Evolutionary conservation across 2,113 vertebrate species (phyloP), one percentile per base, ranked within the genome.

Genomic region (Myanophis thanlyinensis): DNA sequence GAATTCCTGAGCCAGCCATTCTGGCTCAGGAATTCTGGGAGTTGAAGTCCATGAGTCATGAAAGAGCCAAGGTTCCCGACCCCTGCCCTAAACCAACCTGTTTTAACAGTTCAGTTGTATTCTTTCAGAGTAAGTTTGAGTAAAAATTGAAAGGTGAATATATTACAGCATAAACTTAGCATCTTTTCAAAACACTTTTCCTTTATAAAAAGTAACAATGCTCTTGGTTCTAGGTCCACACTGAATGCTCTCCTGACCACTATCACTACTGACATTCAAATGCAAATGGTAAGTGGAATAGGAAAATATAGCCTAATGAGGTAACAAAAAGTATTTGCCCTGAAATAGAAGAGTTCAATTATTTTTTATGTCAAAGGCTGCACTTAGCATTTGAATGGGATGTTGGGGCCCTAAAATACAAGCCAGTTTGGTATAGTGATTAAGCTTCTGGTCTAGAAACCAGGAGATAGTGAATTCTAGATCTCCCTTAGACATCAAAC

Each of bases 221-320:
- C 91, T 96, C 95, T 97, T 87, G 92, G 97, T 96, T 96, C 90
- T 89, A 98, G 98, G 90, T 96, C 94, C 62, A 90, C 97, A 89
- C 18, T 97, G 44, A 9, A 92, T 5, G 86, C 4, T 27, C 56
- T 97, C 5, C 90, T 97, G 27, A 84, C 92, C 94, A 94, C 94
- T 84, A 22, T 97, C 89, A 96, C 49, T 85, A 97, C 98, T 91
- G 97, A 98, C n/a, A 48, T 91, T 56, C 97, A 98, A 90, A 94
- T 98, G 30, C 95, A 90, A 67, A 97, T 98, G 97, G 98, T 98
- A 96, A 97, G 96, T 67, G 51, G 88, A 44, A 87, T 52, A 88
- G 46, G 20, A n/a, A 27, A 44, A 27, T 7, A 51, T 44, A 89
- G 0, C 18, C 49, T n/a, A 90, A 91, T 13, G 11, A 48, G 44